These are phyloP conservation scores for Isichthys henryi DNA, from an alignment of 2,113 vertebrate genomes.

Conservation along the genomic window DNA sequence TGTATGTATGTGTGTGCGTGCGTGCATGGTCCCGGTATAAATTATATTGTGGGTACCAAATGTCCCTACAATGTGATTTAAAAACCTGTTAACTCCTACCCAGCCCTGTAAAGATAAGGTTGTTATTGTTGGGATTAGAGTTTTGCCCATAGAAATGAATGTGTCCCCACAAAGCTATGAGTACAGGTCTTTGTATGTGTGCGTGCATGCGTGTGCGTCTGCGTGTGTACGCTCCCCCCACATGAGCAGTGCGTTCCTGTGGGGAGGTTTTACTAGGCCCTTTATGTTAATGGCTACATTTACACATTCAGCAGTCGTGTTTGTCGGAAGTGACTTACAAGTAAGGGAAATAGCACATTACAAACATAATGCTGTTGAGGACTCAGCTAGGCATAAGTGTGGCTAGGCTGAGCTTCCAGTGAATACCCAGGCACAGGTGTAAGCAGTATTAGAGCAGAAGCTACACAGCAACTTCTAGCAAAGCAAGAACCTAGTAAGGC, in stretches of 20 bases:
- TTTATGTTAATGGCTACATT: background rate
- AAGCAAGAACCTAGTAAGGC: background rate
- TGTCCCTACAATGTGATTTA: too few species aligned
- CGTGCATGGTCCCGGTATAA: background rate
- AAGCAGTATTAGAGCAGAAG: background rate
- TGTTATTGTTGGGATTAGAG: too few species aligned
- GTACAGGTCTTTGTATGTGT: background rate
- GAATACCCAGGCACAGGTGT: background rate
- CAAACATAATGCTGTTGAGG: background rate
- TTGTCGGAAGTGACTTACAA: background rate
- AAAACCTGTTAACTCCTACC: too few species aligned
- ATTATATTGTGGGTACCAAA: too few species aligned
- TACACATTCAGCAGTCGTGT: background rate
- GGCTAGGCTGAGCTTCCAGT: background rate
- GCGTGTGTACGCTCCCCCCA: too few species aligned
- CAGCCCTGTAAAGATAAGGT: too few species aligned
- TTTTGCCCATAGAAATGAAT: too few species aligned
- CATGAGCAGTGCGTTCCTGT: background rate
- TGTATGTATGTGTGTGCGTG: background rate
- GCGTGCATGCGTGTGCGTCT: background rate
- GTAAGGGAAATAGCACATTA: background rate
- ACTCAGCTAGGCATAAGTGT: background rate
- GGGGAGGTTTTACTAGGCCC: background rate
- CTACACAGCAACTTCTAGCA: background rate
- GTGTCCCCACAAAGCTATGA: too few species aligned